These are phyloP conservation scores for Diacarnus erythraeanus DNA, from an alignment of 37 sponge, comb jelly and placozoan genomes.

Conservation along the genomic window DNA sequence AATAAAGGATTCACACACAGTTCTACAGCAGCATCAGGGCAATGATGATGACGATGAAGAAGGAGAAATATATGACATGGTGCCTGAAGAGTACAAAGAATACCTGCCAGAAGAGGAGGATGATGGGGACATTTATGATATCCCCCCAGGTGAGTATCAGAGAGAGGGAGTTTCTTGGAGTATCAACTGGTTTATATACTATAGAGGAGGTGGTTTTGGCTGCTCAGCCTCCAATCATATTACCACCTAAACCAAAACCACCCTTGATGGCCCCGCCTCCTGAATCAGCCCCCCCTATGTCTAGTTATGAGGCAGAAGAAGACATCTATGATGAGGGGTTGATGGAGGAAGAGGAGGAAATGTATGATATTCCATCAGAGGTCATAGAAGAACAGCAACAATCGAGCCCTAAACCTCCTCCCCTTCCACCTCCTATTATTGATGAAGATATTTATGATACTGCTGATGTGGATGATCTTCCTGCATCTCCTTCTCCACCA, in stretches of 20 bases:
- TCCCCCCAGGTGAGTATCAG: constrained; percentile 14
- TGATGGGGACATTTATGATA: constrained; percentile 32
- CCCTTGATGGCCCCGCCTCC: neutral
- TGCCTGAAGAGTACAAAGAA: neutral
- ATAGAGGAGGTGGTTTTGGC: neutral
- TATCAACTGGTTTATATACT: no score
- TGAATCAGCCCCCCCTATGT: neutral
- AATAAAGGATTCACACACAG: no score
- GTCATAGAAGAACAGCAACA: neutral
- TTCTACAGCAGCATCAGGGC: no score
- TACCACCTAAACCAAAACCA: constrained; percentile 5
- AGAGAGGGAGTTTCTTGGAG: neutral
- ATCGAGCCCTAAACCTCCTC: neutral
- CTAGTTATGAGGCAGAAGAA: neutral
- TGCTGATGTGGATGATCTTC: neutral
- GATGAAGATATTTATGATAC: constrained; percentile 20
- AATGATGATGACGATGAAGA: neutral
- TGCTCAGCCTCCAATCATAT: neutral
- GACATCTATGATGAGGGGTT: neutral
- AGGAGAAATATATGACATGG: constrained; percentile 10
- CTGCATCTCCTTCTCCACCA: neutral
- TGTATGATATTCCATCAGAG: constrained; percentile 1
- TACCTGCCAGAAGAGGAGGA: constrained; percentile 7
- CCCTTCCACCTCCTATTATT: neutral
- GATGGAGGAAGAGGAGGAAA: neutral